Conservation (phyloP, 2,888 invertebrate genomes). For the Tillus elongatus region DNA sequence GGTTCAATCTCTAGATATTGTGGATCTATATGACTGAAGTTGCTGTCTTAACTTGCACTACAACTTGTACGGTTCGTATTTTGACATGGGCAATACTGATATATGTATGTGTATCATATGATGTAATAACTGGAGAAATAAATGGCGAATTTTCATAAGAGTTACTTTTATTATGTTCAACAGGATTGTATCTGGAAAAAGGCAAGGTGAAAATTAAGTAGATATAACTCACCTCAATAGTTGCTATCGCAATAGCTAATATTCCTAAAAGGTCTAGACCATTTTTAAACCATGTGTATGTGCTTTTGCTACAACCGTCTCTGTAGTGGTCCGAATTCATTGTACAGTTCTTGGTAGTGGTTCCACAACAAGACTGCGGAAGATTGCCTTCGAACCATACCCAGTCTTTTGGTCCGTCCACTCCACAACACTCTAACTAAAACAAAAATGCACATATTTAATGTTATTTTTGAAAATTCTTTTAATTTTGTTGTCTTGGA, state of each 20-base stretch:
- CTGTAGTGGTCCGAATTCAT: constrained; percentile 38
- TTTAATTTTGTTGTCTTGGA: neutral
- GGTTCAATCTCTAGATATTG: too few species aligned
- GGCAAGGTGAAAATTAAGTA: too few species aligned
- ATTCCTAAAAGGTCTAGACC: constrained; percentile 52
- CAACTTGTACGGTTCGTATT: too few species aligned
- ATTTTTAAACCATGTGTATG: constrained; percentile 40
- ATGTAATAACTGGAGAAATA: too few species aligned
- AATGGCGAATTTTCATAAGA: too few species aligned
- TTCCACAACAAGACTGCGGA: constrained; percentile 22
- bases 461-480: too few species aligned
- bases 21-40: too few species aligned
- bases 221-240: constrained; percentile 59
- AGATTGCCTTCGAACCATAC: constrained; percentile 20
- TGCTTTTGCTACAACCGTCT: constrained; percentile 42
- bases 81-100: too few species aligned
- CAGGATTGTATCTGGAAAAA: too few species aligned
- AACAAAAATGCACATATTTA: constrained; percentile 8
- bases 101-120: too few species aligned
- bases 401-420: constrained; percentile 23
- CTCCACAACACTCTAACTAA: constrained; percentile 26
- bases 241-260: constrained; percentile 57
- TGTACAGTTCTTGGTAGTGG: constrained; percentile 28
- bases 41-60: too few species aligned
- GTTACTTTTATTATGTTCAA: too few species aligned